Evolutionary conservation across 30 jellyfish, hydroid and myxozoan species (phyloP), one percentile per base, ranked within the genome.

Genomic region (Hydractinia symbiolongicarpus): DNA sequence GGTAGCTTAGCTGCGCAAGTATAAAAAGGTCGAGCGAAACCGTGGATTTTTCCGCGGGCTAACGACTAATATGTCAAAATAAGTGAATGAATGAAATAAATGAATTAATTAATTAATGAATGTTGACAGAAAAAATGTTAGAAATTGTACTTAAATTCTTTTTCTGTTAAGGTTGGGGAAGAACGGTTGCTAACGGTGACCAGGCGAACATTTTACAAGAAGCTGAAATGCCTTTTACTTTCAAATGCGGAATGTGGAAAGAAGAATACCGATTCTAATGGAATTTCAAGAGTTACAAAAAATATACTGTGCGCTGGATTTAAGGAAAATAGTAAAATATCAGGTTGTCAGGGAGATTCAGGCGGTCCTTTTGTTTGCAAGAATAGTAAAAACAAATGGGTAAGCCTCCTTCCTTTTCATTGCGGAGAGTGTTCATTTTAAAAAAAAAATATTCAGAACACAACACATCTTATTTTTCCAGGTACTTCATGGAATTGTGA

Each of bases 361-460:
- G 88, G 88, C 17, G 88, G 88, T 5, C 88, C 88, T 5, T 79
- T 79, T 79, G 88, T 79, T 8, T 79, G 88, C 84, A 61, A 60
- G 54, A 79, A 17, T 44, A 74, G 54, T 0, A 44, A 21, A 4
- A 7, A 64, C 16, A 64, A 64, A 13, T 64, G 74, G 74, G 74
- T 64, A n/a, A 0, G 44, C 44, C 44, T 30, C 44, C 44, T 30
- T 30, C 44, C 44, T 30, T 30, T 30, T 30, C 44, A 30, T 30
- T 30, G 44, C 44, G 44, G 44, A 30, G 44, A 30, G 2, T 30
- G 44, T 30, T 30, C 44, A 30, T 30, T 30, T 1, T 30, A 30
- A 30, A 30, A 30, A 30, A 30, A 30, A 30, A 0, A 30, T 30
- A 30, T 30, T 30, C 44, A 30, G 44, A 30, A 30, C 44, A 30